Evolutionary conservation across 2,797 vertebrate species (phyloP).

Genomic region (Amblyopsis hoosieri): DNA sequence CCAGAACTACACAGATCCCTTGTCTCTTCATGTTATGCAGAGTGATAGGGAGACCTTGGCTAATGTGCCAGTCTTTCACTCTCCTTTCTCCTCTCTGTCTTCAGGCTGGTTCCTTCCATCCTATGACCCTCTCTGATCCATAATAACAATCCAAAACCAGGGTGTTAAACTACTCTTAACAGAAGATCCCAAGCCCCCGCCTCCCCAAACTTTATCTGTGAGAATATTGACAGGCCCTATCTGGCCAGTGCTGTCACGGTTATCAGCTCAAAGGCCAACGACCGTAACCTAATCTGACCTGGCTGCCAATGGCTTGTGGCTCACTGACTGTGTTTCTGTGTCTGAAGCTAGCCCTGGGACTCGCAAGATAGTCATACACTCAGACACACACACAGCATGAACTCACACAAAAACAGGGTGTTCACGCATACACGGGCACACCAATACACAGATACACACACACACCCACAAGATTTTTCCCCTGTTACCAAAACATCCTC

Average conservation of each 20-base stretch:
- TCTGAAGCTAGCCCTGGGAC: conserved; percentile 45
- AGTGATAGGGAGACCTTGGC: conserved; percentile 70
- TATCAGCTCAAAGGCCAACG: conserved; percentile 75
- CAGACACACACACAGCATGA: conserved; percentile 1
- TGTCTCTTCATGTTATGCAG: conserved; percentile 81
- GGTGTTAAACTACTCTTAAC: conserved; percentile 55
- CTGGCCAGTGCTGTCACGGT: conserved; percentile 69
- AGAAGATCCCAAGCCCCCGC: conserved; percentile 51
- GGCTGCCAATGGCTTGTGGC: conserved; percentile 67
- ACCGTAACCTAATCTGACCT: conserved; percentile 79
- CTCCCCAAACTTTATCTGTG: conserved; percentile 71
- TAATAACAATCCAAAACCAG: conserved; percentile 59
- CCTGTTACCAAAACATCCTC: conserved; percentile 24
- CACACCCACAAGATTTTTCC: conserved; percentile 38
- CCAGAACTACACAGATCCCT: conserved; percentile 74
- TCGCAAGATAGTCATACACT: conserved; percentile 31
- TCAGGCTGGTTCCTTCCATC: conserved; percentile 68
- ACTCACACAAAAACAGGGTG: conserved; percentile 7
- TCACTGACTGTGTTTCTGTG: conserved; percentile 52
- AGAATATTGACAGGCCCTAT: conserved; percentile 85
- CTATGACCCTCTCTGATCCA: conserved; percentile 72
- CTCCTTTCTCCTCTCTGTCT: conserved; percentile 49
- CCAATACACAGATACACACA: conserved; percentile 10
- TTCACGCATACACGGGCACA: conserved; percentile 17
- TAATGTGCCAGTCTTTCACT: conserved; percentile 73